A percentile compares a stretch with the other conserved stretches of the same genome.
Evolutionary conservation across 1,140 invertebrate genomes (phyloP).

Genomic region (Theocolax elegans): DNA sequence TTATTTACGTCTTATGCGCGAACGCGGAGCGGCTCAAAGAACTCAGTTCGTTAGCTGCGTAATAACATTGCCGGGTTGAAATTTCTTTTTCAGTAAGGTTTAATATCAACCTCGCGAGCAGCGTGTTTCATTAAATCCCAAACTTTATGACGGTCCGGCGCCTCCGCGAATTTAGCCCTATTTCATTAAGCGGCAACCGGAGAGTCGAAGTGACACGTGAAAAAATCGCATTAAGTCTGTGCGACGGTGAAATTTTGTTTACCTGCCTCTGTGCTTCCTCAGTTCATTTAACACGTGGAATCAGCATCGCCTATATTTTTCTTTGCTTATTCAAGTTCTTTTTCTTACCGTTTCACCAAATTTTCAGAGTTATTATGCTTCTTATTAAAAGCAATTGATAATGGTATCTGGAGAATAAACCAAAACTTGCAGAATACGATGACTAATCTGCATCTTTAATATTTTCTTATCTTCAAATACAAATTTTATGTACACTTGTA

Average conservation of each 20-base stretch:
- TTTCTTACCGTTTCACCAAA: no score
- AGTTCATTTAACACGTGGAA: background rate
- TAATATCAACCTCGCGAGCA: constrained; percentile 17
- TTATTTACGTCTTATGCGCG: constrained; percentile 6
- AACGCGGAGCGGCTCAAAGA: background rate
- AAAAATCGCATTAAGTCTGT: constrained; percentile 8
- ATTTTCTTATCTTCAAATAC: no score
- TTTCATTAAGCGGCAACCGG: constrained; percentile 17
- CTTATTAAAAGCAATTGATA: no score
- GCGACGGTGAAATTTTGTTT: background rate
- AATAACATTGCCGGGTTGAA: constrained; percentile 18
- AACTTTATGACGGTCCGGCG: constrained; percentile 19
- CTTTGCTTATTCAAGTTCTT: no score
- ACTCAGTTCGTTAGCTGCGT: constrained; percentile 21
- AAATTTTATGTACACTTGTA: no score
- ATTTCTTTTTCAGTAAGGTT: constrained; percentile 16
- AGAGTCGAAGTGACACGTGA: background rate
- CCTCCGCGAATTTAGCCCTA: constrained; percentile 1
- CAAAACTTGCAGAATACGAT: no score
- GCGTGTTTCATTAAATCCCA: constrained; percentile 28
- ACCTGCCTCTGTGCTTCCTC: background rate
- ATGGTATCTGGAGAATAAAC: no score
- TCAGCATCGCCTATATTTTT: no score
- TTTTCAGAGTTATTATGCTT: no score
- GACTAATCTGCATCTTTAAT: no score